Evolutionary conservation across 2,797 vertebrate genomes (phyloP), one percentile per base, ranked within the genome.

Genomic region (Sebastes taczanowskii): DNA sequence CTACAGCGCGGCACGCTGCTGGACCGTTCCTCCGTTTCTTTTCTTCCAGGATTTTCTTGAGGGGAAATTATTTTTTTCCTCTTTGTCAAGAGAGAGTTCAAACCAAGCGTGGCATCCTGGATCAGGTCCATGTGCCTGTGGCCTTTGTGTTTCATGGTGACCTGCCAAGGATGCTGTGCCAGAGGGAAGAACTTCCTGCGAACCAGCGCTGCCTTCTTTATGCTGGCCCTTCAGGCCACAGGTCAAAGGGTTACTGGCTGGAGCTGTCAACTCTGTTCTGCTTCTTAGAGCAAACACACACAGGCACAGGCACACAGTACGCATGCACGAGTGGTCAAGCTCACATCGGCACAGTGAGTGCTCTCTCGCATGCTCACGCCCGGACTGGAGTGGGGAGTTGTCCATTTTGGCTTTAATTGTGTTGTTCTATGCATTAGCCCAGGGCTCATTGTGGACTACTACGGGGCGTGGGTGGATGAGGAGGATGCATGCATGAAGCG

Each of bases 401-500:
- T 89, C 84, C 77, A 85, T 87, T 91, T 78, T 66, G 83, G 71
- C 75, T 90, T 87, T 90, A 89, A 93, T 92, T 89, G 86, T 93
- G 91, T 95, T 95, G 89, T 92, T 93, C 71, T 87, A 78, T 81
- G 87, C 89, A 86, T 92, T 90, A 90, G 81, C 86, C 78, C 65
- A 16, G 86, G 74, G 85, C 85, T 92, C 86, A 90, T 91, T 91
- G 85, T 76, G 71, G 82, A 63, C 82, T 77, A 78, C 71, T 74
- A n/a, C 60, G 10, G 80, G 84, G 82, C 18, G 90, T 92, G 90
- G 90, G 93, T 89, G 91, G 86, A 77, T 61, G 83, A 82, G 84
- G 88, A 88, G 84, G 87, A 88, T 80, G 86, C 81, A 80, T 78
- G 85, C 81, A 63, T 25, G 79, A 76, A 80, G 74, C 81, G 59